A percentile compares a stretch with the other conserved stretches of the same genome.
Conservation (phyloP, 1,140 invertebrate species). For the Zaprionus camerounensis region DNA sequence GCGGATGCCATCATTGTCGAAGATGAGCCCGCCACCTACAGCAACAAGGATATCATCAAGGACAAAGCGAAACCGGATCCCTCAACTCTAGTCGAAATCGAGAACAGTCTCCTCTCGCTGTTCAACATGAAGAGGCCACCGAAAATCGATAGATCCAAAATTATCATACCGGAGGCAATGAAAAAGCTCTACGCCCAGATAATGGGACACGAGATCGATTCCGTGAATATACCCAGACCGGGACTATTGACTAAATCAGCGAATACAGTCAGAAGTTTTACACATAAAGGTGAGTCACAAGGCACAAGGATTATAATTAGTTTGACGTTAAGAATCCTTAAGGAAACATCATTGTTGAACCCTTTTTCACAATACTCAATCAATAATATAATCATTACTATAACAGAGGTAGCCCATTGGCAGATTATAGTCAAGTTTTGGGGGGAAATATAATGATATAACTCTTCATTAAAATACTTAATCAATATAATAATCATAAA, state of each 20-base stretch:
- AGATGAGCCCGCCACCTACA: slow-evolving; percentile 74
- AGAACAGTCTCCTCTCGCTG: slow-evolving; percentile 89
- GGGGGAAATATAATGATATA: too few relatives aligned
- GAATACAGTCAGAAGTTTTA: slow-evolving; percentile 94
- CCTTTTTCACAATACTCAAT: background rate
- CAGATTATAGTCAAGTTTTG: too few relatives aligned
- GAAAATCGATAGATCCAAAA: slow-evolving; percentile 85
- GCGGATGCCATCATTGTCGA: slow-evolving; percentile 67
- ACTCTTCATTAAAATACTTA: background rate
- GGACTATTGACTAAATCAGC: slow-evolving; percentile 89
- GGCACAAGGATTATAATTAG: background rate
- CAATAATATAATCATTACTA: too few relatives aligned
- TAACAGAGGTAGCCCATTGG: too few relatives aligned
- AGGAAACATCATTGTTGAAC: too few relatives aligned
- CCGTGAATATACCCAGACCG: slow-evolving; percentile 88
- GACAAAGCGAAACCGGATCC: slow-evolving; percentile 82
- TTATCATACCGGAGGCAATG: slow-evolving; percentile 91
- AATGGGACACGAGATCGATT: slow-evolving; percentile 86
- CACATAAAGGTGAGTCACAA: slow-evolving; percentile 89
- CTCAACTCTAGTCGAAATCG: slow-evolving; percentile 86
- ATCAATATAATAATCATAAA: too few relatives aligned
- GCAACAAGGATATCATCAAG: slow-evolving; percentile 76
- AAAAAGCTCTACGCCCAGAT: slow-evolving; percentile 90
- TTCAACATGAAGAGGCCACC: slow-evolving; percentile 89
- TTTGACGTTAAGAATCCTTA: too few relatives aligned